Conservation (phyloP, 2,888 invertebrate genomes). For the Habroteleia sp. region DNA sequence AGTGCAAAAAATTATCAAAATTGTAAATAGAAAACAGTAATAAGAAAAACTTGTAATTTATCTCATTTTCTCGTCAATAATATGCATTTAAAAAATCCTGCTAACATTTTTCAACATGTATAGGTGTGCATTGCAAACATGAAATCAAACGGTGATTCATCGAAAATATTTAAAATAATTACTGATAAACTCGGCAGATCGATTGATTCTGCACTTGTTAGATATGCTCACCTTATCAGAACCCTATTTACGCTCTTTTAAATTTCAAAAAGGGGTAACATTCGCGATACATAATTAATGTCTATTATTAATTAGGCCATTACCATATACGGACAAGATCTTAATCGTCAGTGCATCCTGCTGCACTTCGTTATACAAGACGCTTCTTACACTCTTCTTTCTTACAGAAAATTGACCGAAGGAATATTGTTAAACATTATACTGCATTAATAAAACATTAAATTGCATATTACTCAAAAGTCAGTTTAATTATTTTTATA, state of each 20-base stretch:
- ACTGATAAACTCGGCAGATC: no score
- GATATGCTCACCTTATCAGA: neutral
- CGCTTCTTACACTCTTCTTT: constrained; percentile 13
- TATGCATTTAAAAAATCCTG: no score
- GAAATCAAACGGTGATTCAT: no score
- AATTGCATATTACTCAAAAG: neutral
- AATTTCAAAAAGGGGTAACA: constrained; percentile 28
- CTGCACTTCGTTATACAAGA: constrained; percentile 43
- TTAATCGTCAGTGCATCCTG: constrained; percentile 69
- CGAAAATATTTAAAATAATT: no score
- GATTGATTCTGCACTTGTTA: no score
- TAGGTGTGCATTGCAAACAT: no score
- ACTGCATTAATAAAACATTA: constrained; percentile 24
- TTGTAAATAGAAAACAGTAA: no score
- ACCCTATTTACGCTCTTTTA: constrained; percentile 5
- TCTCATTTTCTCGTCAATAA: no score
- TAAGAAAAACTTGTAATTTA: no score
- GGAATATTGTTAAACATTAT: constrained; percentile 35
- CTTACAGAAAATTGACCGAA: constrained; percentile 6
- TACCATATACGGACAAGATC: constrained; percentile 72
- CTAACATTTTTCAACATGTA: no score
- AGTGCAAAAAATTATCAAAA: no score
- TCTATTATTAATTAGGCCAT: constrained; percentile 79
- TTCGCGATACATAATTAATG: constrained; percentile 74
- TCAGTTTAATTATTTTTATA: constrained; percentile 8